Evolutionary conservation across 2,797 vertebrate species (phyloP).

Genomic region (Parauchenoglanis punctatus): DNA sequence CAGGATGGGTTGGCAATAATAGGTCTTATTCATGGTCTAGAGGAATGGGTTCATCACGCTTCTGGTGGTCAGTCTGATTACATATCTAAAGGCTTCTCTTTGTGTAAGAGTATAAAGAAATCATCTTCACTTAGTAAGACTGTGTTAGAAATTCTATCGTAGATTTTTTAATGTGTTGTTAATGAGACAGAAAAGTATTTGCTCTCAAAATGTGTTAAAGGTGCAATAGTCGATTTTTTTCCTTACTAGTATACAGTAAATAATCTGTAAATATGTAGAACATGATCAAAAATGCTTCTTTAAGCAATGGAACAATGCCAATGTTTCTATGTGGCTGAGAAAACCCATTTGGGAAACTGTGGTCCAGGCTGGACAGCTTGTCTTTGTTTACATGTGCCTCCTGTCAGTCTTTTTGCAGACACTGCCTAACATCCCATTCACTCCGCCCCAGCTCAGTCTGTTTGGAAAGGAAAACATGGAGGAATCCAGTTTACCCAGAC

Average conservation of each 20-base stretch:
- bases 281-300: background rate
- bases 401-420: background rate
- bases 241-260: background rate
- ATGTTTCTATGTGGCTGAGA: background rate
- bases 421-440: background rate
- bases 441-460: background rate
- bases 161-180: background rate
- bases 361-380: background rate
- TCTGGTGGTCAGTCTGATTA: slow-evolving; percentile 44
- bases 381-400: background rate
- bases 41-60: slow-evolving; percentile 25
- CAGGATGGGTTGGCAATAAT: slow-evolving; percentile 43
- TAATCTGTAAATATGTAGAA: background rate
- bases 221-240: background rate
- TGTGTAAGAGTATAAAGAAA: background rate
- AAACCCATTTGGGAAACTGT: background rate
- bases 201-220: background rate
- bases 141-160: background rate
- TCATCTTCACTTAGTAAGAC: background rate
- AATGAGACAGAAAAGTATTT: background rate
- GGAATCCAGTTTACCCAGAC: background rate
- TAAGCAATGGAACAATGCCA: background rate
- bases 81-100: background rate
- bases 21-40: slow-evolving; percentile 41
- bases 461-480: background rate